Evolutionary conservation across 2,888 invertebrate species (phyloP), one percentile per base, ranked within the genome.

Genomic region (Girardia tigrina): DNA sequence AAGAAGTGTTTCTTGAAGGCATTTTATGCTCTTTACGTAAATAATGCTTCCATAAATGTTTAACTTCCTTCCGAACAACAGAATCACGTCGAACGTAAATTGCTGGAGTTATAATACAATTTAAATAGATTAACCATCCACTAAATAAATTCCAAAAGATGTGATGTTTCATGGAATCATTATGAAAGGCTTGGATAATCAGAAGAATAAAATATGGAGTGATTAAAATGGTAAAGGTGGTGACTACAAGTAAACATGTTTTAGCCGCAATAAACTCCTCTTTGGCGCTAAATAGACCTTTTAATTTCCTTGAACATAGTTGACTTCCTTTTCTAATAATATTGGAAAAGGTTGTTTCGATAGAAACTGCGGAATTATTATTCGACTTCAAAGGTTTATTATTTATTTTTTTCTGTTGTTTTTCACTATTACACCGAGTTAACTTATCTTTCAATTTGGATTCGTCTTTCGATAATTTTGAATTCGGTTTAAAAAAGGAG

Each of bases 271-370:
- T 56, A 23, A 56, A 2, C 23, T 56, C 56, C n/a, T 56, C 56
- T 56, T 56, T 56, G n/a, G 4, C 6, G 23, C 56, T 56, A 56
- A 56, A 56, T 56, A 56, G 23, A 20, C 56, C 56, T 16, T 16
- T 4, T 20, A 56, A 56, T 56, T 56, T 56, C n/a, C 56, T 56
- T 8, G 56, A 56, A 56, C 56, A 56, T 56, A 56, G 23, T 56
- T 56, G n/a, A 56, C 56, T 56, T 4, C 56, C 56, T 56, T 56
- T 56, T 56, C 56, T 56, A 56, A 56, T 8, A 56, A 56, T 56
- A 56, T 56, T 56, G 4, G 56, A 56, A n/a, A 56, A n/a, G 4
- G n/a, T 2, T 4, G 56, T 56, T 56, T 56, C 56, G 4, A 56
- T 23, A 8, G 56, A 56, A n/a, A 56, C 56, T 16, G 23, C 23